Evolutionary conservation across 1,140 invertebrate species (phyloP).

Genomic region (Limonius californicus): DNA sequence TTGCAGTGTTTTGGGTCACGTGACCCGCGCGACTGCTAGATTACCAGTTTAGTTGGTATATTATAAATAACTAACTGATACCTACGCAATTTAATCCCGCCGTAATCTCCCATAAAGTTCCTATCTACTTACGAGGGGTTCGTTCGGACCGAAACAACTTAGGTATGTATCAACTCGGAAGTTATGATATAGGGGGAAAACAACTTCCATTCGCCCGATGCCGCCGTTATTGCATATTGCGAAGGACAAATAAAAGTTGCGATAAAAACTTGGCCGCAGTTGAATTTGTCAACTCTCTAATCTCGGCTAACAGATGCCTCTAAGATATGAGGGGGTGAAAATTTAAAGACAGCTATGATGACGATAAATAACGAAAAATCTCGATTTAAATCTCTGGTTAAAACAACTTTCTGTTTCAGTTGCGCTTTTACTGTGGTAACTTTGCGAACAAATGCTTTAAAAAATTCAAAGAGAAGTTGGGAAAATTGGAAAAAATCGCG

Average conservation of each 20-base stretch:
- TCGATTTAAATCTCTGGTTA: no score
- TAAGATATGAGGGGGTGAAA: background rate
- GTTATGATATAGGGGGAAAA: background rate
- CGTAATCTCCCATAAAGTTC: background rate
- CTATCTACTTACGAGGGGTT: background rate
- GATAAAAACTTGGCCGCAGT: background rate
- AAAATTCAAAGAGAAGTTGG: no score
- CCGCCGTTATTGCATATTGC: background rate
- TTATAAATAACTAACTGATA: background rate
- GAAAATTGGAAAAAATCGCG: no score
- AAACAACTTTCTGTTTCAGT: no score
- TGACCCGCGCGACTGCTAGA: slow-evolving; percentile 9
- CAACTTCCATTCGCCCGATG: background rate
- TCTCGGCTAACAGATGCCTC: background rate
- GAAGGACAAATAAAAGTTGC: background rate
- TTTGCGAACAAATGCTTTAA: no score
- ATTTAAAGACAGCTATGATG: no score
- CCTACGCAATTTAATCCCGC: background rate
- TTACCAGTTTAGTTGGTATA: slow-evolving; percentile 1
- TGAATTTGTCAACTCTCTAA: background rate
- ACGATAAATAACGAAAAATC: no score
- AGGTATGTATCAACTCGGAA: background rate
- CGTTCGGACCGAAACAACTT: background rate
- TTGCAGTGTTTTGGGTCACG: slow-evolving; percentile 26
- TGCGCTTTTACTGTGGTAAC: no score